phyloP scores from a whole-genome alignment of 2,113 vertebrate species.

The Aegotheles bennettii region DNA sequence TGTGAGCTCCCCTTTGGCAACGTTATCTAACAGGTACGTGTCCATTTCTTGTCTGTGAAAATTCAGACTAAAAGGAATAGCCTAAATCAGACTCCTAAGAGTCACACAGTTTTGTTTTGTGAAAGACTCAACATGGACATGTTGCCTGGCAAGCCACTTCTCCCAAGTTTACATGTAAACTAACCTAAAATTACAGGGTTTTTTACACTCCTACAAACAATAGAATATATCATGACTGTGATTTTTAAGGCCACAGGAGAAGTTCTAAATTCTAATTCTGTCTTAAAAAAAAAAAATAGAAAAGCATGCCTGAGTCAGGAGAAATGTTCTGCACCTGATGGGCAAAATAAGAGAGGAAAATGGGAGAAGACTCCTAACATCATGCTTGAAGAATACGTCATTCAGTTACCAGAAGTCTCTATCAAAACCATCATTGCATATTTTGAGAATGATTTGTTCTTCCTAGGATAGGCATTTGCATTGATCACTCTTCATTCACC shows the following conservation, averaged over 20 bases:
- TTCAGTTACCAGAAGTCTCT: not conserved
- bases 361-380: not conserved
- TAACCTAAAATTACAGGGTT: not conserved
- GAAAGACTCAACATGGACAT: not conserved
- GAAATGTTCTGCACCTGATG: not conserved
- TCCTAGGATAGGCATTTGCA: not conserved
- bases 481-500: not conserved
- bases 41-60: not conserved
- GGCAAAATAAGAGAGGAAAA: not conserved
- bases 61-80: not conserved
- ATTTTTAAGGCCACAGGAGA: not conserved
- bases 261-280: not conserved
- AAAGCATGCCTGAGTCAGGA: not conserved
- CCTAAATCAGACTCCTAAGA: not conserved
- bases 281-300: not conserved
- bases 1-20: not conserved
- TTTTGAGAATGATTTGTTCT: not conserved
- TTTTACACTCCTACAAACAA: not conserved
- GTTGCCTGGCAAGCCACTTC: not conserved
- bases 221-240: not conserved
- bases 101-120: not conserved
- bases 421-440: not conserved
- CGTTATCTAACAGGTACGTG: not conserved
- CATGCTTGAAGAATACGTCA: not conserved
- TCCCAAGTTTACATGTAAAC: not conserved